A percentile compares a stretch with the other conserved stretches of the same genome.
Conservation (phyloP, 2,797 vertebrate species). For the Lithobates sylvaticus region DNA sequence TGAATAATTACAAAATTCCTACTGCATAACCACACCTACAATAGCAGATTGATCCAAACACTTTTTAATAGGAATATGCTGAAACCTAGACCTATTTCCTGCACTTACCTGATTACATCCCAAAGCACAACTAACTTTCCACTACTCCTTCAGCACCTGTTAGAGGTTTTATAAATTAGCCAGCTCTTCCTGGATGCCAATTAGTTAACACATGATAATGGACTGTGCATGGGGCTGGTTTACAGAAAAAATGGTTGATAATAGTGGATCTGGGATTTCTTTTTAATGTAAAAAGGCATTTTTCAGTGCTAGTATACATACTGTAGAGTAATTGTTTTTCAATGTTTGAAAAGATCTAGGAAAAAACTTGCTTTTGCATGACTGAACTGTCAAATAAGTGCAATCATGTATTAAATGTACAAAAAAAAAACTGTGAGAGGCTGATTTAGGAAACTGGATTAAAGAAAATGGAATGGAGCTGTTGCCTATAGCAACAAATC, state of each 20-base stretch:
- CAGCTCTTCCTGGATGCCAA: constrained; percentile 34
- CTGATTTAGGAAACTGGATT: not conserved
- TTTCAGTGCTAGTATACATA: too few species aligned
- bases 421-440: not conserved
- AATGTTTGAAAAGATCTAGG: too few species aligned
- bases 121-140: constrained; percentile 62
- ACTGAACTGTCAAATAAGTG: too few species aligned
- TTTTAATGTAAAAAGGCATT: too few species aligned
- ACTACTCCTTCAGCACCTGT: constrained; percentile 36
- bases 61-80: too few species aligned
- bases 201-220: constrained; percentile 33
- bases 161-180: constrained; percentile 54
- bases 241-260: not conserved
- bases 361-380: too few species aligned
- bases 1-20: too few species aligned
- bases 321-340: too few species aligned
- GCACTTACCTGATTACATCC: constrained; percentile 50
- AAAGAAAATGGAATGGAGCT: not conserved
- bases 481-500: too few species aligned
- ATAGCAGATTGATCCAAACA: too few species aligned
- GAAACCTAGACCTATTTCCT: not conserved
- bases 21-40: too few species aligned
- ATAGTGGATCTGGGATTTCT: not conserved
- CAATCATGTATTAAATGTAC: too few species aligned
- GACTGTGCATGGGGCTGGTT: not conserved